phyloP scores from a whole-genome alignment of 1,140 invertebrate species.

The Chironomus striatipennis region DNA sequence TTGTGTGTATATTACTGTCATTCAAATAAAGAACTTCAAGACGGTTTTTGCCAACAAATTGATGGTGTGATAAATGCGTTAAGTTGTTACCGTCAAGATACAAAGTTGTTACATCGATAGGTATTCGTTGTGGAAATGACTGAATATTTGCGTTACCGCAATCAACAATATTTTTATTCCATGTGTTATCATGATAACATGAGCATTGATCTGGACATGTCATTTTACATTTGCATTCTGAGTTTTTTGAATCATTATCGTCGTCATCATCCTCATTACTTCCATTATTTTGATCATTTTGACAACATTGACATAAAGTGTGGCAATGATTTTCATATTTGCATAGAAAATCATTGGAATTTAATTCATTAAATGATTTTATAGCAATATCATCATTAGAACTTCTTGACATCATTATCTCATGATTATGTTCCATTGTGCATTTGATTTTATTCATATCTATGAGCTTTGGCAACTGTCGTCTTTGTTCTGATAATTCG shows the following conservation, averaged over 20 bases:
- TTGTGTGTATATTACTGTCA: slow-evolving; percentile 70
- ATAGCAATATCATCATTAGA: slow-evolving; percentile 43
- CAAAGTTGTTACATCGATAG: slow-evolving; percentile 85
- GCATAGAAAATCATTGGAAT: slow-evolving; percentile 81
- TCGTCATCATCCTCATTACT: not conserved
- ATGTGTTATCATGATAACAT: slow-evolving; percentile 86
- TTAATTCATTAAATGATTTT: slow-evolving; percentile 66
- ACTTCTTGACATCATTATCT: slow-evolving; percentile 53
- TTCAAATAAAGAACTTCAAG: slow-evolving; percentile 76
- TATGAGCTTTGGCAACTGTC: slow-evolving; percentile 74
- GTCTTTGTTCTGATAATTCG: slow-evolving; percentile 51
- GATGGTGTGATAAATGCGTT: slow-evolving; percentile 65
- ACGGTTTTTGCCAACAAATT: slow-evolving; percentile 83
- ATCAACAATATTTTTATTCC: slow-evolving; percentile 86
- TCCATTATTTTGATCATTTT: not conserved
- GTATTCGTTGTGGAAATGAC: slow-evolving; percentile 71
- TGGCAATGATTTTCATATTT: slow-evolving; percentile 87
- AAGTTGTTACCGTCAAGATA: slow-evolving; percentile 86
- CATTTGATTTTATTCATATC: slow-evolving; percentile 77
- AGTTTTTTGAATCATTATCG: slow-evolving; percentile 53
- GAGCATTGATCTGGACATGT: slow-evolving; percentile 84
- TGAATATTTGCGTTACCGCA: slow-evolving; percentile 69
- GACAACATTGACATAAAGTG: slow-evolving; percentile 82
- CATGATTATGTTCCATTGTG: slow-evolving; percentile 59
- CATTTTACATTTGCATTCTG: slow-evolving; percentile 92